These are phyloP conservation scores for Ladona fulva DNA, from an alignment of 1,140 invertebrate species.

Conservation along the genomic window DNA sequence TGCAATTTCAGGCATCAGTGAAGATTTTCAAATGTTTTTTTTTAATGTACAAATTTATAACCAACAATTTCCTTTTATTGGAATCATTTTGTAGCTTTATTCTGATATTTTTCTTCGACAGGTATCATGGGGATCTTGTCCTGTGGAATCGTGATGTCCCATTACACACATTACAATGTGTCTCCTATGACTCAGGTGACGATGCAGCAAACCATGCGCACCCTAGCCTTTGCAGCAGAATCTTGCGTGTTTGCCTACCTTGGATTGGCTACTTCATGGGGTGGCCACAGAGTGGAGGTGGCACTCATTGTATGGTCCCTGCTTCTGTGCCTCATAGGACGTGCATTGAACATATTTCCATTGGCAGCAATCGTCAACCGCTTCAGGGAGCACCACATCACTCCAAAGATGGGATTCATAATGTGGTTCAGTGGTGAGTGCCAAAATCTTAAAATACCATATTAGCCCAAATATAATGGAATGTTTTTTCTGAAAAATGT, in stretches of 20 bases:
- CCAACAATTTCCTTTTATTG: too few species aligned
- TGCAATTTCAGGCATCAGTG: too few species aligned
- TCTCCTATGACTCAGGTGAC: slow-evolving; percentile 98
- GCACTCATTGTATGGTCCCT: slow-evolving; percentile 84
- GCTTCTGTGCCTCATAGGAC: slow-evolving; percentile 80
- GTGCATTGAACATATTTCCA: slow-evolving; percentile 96
- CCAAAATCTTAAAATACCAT: too few species aligned
- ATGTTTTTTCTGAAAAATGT: too few species aligned
- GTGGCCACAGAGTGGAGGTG: slow-evolving; percentile 55
- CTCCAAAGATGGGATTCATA: slow-evolving; percentile 97
- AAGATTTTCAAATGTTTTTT: too few species aligned
- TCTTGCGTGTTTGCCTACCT: slow-evolving; percentile 99
- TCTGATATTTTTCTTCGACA: slow-evolving; percentile 39
- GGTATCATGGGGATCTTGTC: slow-evolving; percentile 99
- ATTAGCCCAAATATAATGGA: too few species aligned
- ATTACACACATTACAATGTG: slow-evolving; percentile 97
- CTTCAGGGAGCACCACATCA: slow-evolving; percentile 96
- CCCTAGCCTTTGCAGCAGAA: slow-evolving; percentile 94
- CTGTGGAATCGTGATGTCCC: slow-evolving; percentile 98
- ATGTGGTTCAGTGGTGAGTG: slow-evolving; percentile 94
- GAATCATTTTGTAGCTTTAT: too few species aligned
- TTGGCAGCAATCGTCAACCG: slow-evolving; percentile 87
- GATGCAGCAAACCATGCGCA: slow-evolving; percentile 98
- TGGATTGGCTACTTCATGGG: slow-evolving; percentile 95
- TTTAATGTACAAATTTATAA: too few species aligned